Percentiles rank a stretch among this genome's conserved stretches.
phyloP scores from a whole-genome alignment of 2,888 invertebrate genomes.

The Druceiella hillmani region DNA sequence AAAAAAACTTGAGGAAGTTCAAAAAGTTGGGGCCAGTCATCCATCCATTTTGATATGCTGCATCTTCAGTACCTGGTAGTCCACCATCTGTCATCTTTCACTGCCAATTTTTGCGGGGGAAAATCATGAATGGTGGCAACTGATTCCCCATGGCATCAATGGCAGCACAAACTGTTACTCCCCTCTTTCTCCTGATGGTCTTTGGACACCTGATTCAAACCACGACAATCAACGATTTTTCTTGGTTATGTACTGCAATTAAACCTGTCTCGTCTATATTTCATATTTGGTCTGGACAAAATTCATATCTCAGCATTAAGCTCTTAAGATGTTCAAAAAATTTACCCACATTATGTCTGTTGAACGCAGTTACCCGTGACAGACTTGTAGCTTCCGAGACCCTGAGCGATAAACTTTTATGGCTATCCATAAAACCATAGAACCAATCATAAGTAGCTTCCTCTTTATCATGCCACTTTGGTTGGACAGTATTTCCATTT shows the following conservation, averaged over 20 bases:
- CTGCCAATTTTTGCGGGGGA: slow-evolving; percentile 16
- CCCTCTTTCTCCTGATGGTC: slow-evolving; percentile 25
- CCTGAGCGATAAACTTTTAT: slow-evolving; percentile 17
- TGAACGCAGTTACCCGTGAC: slow-evolving; percentile 17
- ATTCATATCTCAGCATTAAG: slow-evolving; percentile 14
- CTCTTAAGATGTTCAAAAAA: slow-evolving; percentile 19
- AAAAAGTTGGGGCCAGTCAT: slow-evolving; percentile 10
- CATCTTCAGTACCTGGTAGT: slow-evolving; percentile 14
- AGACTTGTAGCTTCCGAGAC: slow-evolving; percentile 21
- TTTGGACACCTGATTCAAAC: slow-evolving; percentile 23
- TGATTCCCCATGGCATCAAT: slow-evolving; percentile 18
- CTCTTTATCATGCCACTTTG: neutral
- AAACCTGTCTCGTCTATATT: slow-evolving; percentile 22
- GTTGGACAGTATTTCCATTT: neutral
- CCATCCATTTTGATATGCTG: slow-evolving; percentile 14
- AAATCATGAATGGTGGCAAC: slow-evolving; percentile 20
- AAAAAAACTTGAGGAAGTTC: slow-evolving; percentile 6
- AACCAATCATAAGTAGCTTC: slow-evolving; percentile 13
- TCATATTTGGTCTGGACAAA: slow-evolving; percentile 15
- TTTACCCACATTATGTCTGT: slow-evolving; percentile 18
- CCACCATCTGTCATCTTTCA: slow-evolving; percentile 14
- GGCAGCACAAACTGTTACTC: slow-evolving; percentile 21
- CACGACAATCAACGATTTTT: slow-evolving; percentile 19
- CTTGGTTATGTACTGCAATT: slow-evolving; percentile 18
- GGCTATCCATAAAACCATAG: slow-evolving; percentile 19